phyloP scores from a whole-genome alignment of 2,888 invertebrate species.

The Drosophila algonquin region DNA sequence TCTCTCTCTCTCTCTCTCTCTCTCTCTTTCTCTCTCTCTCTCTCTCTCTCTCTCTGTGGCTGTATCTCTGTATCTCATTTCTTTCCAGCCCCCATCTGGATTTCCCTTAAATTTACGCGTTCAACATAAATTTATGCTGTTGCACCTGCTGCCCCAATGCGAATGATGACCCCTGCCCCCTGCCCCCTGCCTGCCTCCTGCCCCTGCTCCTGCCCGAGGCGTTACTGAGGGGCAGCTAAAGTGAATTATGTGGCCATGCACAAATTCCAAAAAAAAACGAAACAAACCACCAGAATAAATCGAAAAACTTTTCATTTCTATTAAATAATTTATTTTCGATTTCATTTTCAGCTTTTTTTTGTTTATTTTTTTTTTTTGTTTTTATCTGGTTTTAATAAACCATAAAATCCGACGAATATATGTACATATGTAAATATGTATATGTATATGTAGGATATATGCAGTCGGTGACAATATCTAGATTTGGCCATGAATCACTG shows the following conservation, averaged over 20 bases:
- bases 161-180: neutral
- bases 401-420: neutral
- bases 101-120: slow-evolving; percentile 54
- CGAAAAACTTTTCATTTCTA: slow-evolving; percentile 76
- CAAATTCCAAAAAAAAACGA: slow-evolving; percentile 28
- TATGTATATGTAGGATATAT: neutral
- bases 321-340: slow-evolving; percentile 76
- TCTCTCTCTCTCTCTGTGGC: too few species aligned
- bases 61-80: neutral
- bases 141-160: slow-evolving; percentile 56
- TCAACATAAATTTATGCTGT: slow-evolving; percentile 63
- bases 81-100: slow-evolving; percentile 36
- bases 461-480: neutral
- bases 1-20: too few species aligned
- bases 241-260: slow-evolving; percentile 73
- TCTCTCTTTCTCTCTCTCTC: too few species aligned
- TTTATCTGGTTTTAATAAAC: neutral
- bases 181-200: neutral
- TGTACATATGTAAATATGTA: too few species aligned
- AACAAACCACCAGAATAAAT: slow-evolving; percentile 67
- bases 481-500: neutral
- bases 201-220: neutral
- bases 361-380: neutral
- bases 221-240: slow-evolving; percentile 17
- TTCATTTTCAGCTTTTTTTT: slow-evolving; percentile 35